Evolutionary conservation across 1,140 invertebrate species (phyloP).

Genomic region (Cepaea nemoralis): DNA sequence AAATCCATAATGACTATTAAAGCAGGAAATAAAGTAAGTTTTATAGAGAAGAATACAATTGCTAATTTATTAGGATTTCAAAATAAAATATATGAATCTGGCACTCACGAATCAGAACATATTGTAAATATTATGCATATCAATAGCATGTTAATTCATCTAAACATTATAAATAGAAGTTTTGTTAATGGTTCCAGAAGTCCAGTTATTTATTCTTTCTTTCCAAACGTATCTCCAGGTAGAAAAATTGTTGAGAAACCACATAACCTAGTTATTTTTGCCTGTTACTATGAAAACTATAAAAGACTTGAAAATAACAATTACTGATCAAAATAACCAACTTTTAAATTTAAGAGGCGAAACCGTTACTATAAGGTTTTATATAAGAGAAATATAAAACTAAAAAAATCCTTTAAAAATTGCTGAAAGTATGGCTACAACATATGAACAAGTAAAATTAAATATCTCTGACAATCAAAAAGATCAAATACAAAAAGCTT

Average conservation of each 20-base stretch:
- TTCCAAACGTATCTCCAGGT: neutral
- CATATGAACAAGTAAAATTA: neutral
- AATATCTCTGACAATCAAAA: too few species aligned
- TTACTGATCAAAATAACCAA: neutral
- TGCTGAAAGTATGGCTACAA: too few species aligned
- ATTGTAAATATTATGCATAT: neutral
- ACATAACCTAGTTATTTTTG: neutral
- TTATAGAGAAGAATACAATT: neutral
- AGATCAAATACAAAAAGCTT: too few species aligned
- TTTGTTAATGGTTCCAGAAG: neutral
- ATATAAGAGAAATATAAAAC: neutral
- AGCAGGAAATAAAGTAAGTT: constrained; percentile 1
- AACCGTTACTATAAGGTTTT: neutral
- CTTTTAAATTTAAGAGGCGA: constrained; percentile 4
- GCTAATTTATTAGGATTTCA: constrained; percentile 2
- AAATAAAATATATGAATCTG: neutral
- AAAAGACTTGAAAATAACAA: neutral
- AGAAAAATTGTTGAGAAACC: neutral
- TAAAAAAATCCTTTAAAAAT: too few species aligned
- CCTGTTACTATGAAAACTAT: neutral
- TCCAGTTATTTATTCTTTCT: neutral
- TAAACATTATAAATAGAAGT: neutral
- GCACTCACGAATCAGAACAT: neutral
- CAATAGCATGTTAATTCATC: neutral
- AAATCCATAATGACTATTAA: neutral